These are phyloP conservation scores for Pseudopleuronectes americanus DNA, from an alignment of 2,797 vertebrate genomes.

Conservation along the genomic window DNA sequence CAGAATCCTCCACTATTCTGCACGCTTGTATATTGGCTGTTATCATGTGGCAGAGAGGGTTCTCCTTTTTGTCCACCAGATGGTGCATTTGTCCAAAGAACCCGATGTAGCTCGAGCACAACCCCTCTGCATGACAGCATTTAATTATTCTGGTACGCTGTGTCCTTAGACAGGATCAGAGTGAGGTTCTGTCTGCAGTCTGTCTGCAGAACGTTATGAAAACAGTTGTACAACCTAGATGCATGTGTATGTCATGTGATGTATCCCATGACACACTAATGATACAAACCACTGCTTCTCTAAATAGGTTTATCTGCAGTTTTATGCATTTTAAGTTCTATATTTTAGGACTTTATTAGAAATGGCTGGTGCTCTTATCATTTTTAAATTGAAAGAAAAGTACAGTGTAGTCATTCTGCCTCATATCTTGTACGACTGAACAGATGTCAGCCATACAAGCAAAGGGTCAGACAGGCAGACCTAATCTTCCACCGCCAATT, in stretches of 20 bases:
- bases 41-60: neutral
- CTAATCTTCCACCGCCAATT: constrained; percentile 64
- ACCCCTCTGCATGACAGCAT: constrained; percentile 59
- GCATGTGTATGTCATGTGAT: constrained; percentile 41
- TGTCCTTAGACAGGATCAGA: constrained; percentile 73
- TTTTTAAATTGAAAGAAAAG: neutral
- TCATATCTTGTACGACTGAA: constrained; percentile 25
- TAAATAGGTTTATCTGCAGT: neutral
- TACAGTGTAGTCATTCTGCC: neutral
- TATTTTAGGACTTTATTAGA: neutral
- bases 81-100: constrained; percentile 66
- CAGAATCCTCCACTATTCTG: constrained; percentile 20
- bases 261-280: constrained; percentile 11
- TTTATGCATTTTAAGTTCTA: neutral
- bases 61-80: constrained; percentile 66
- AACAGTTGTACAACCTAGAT: constrained; percentile 45
- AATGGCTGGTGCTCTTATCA: neutral
- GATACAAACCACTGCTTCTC: constrained; percentile 5
- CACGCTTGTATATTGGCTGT: constrained; percentile 25
- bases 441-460: constrained; percentile 47
- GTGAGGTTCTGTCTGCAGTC: constrained; percentile 61
- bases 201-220: constrained; percentile 67
- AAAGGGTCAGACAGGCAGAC: constrained; percentile 29
- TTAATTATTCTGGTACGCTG: constrained; percentile 65
- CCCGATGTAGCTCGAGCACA: constrained; percentile 16